Conservation (phyloP, 1,140 invertebrate genomes). For the Apis dorsata region DNA sequence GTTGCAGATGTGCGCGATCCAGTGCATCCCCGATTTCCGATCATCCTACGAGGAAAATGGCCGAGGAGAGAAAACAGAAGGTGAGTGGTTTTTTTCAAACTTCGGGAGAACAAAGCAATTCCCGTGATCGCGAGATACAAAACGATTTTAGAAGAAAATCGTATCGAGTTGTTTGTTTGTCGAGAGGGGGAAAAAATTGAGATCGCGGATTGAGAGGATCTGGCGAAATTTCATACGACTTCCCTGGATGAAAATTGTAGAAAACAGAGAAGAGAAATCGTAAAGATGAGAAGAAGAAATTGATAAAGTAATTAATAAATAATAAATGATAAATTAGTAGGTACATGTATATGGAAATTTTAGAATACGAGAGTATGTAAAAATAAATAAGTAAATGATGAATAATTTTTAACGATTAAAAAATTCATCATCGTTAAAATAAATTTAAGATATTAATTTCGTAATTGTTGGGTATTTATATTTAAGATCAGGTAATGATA, state of each 20-base stretch:
- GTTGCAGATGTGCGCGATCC: constrained; percentile 7
- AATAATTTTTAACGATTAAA: not conserved
- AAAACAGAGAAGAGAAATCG: not conserved
- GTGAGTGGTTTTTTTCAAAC: not conserved
- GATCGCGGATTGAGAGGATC: not conserved
- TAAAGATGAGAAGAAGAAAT: not conserved
- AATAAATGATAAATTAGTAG: not conserved
- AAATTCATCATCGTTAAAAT: too few relatives aligned
- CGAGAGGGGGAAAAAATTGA: not conserved
- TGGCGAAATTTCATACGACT: not conserved
- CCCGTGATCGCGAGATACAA: not conserved
- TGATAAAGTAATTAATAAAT: not conserved
- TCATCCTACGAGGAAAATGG: constrained; percentile 24
- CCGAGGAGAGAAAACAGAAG: constrained; percentile 4
- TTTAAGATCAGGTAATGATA: not conserved
- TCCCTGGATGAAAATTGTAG: not conserved
- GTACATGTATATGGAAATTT: not conserved
- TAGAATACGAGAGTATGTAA: too few relatives aligned
- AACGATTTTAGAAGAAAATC: not conserved
- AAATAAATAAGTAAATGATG: too few relatives aligned
- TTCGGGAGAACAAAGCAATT: not conserved
- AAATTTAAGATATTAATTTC: not conserved
- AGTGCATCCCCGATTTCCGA: not conserved
- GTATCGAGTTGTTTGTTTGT: not conserved
- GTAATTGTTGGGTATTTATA: not conserved